phyloP scores from a whole-genome alignment of 2,797 vertebrate species.

The Nannoperca obscura region DNA sequence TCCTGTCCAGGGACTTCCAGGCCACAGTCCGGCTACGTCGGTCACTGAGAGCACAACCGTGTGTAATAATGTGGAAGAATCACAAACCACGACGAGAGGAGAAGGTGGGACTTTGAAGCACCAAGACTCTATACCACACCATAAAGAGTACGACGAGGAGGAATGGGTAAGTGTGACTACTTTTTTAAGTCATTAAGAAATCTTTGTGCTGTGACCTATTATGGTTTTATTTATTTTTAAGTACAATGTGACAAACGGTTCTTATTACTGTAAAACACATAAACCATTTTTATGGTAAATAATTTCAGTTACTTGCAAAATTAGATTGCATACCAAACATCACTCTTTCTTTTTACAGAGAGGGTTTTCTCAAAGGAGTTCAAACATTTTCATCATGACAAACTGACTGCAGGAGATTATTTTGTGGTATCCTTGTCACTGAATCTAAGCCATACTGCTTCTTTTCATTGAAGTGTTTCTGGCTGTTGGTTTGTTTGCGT shows the following conservation, averaged over 20 bases:
- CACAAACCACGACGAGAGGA: constrained; percentile 70
- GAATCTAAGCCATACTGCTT: constrained; percentile 34
- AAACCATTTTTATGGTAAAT: constrained; percentile 25
- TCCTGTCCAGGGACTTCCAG: constrained; percentile 71
- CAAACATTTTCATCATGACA: constrained; percentile 34
- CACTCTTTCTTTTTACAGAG: constrained; percentile 22
- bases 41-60: constrained; percentile 71
- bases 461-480: constrained; percentile 38
- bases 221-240: constrained; percentile 8
- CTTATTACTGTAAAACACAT: constrained; percentile 16
- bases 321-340: constrained; percentile 10
- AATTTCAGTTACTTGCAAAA: constrained; percentile 26
- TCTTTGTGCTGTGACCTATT: not conserved
- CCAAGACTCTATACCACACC: constrained; percentile 94
- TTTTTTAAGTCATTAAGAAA: constrained; percentile 5
- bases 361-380: constrained; percentile 27
- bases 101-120: constrained; percentile 75
- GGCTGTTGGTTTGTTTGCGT: constrained; percentile 34
- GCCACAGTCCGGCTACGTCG: constrained; percentile 63
- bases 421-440: constrained; percentile 13
- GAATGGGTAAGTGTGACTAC: constrained; percentile 91
- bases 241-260: not conserved
- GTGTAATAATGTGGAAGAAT: constrained; percentile 82
- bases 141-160: constrained; percentile 96
- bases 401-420: constrained; percentile 31